Evolutionary conservation across 2,113 vertebrate genomes (phyloP).

Genomic region (Sarotherodon lohbergeri): DNA sequence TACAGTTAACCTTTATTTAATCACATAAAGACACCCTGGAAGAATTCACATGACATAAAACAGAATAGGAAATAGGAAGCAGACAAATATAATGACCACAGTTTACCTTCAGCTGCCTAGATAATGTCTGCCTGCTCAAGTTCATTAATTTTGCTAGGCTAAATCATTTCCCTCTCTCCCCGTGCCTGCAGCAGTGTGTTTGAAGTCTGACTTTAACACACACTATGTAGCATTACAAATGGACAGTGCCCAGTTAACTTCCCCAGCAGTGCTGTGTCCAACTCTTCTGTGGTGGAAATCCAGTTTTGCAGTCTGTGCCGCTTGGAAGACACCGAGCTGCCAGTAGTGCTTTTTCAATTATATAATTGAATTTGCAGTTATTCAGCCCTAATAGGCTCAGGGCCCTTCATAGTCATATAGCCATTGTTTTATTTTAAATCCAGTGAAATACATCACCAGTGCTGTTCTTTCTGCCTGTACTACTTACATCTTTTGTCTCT

Average conservation of each 20-base stretch:
- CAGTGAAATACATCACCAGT: background rate
- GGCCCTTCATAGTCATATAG: background rate
- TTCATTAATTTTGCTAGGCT: background rate
- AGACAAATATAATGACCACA: background rate
- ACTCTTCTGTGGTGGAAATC: background rate
- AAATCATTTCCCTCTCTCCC: background rate
- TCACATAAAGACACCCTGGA: background rate
- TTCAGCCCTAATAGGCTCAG: background rate
- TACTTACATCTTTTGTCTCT: background rate
- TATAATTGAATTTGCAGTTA: background rate
- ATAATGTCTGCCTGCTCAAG: background rate
- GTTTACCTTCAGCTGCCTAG: background rate
- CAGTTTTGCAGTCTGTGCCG: background rate
- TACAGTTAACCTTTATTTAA: background rate
- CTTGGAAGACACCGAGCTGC: background rate
- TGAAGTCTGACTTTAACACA: background rate
- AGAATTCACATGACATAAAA: background rate
- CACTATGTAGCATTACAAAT: background rate
- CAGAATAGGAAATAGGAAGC: background rate
- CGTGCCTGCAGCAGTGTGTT: background rate
- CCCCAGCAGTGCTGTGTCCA: background rate
- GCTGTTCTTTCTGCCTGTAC: background rate
- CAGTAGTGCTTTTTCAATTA: background rate
- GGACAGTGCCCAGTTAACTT: background rate
- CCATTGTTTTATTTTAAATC: background rate